Evolutionary conservation across 2,113 vertebrate genomes (phyloP).

Genomic region (Chamaetylas fuelleborni): DNA sequence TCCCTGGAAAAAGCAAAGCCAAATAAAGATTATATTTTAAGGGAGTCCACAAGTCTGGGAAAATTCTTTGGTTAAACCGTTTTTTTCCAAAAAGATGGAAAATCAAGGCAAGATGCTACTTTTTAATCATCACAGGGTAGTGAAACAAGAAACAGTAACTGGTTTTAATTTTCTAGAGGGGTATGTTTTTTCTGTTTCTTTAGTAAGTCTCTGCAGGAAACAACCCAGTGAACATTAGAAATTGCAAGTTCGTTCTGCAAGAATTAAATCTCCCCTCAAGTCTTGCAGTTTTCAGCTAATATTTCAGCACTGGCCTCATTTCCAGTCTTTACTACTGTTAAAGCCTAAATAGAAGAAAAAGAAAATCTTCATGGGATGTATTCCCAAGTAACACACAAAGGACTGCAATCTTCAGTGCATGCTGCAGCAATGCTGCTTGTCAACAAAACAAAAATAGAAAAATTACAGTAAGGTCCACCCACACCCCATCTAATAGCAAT

Average conservation of each 20-base stretch:
- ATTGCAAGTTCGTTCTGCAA: not conserved
- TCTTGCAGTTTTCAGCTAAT: not conserved
- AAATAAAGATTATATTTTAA: conserved; percentile 1
- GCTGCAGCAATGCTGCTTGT: not conserved
- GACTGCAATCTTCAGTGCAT: not conserved
- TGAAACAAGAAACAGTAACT: not conserved
- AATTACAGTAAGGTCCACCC: not conserved
- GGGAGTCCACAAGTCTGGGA: not conserved
- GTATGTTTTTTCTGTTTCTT: not conserved
- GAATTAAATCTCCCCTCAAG: not conserved
- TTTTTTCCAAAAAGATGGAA: not conserved
- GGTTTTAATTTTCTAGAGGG: not conserved
- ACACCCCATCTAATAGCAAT: not conserved
- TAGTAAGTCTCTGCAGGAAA: not conserved
- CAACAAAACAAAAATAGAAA: not conserved
- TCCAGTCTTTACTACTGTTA: not conserved
- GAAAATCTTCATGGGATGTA: not conserved
- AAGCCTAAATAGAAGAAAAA: not conserved
- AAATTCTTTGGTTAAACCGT: not conserved
- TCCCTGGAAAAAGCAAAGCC: not conserved
- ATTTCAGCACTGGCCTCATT: not conserved
- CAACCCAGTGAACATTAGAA: not conserved
- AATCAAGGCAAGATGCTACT: not conserved
- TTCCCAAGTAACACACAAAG: not conserved
- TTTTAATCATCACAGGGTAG: not conserved